Percentiles rank a stretch among this genome's conserved stretches.
Conservation (phyloP, 1,140 invertebrate genomes). For the Drosophila hydei region DNA sequence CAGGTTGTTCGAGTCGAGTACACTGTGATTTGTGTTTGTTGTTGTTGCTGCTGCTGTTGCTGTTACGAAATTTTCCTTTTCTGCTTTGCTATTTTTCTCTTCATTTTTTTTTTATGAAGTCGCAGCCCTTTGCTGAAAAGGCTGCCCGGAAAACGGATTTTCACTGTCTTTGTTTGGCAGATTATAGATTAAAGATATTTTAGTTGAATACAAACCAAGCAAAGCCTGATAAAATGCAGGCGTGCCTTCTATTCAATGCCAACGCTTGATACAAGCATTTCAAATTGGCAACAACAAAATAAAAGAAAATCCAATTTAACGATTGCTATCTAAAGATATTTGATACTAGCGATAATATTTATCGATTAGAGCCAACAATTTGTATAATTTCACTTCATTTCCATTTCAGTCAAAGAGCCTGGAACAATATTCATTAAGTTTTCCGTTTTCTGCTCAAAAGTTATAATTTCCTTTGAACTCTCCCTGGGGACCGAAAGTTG, state of each 20-base stretch:
- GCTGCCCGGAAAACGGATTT: constrained; percentile 12
- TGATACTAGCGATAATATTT: neutral
- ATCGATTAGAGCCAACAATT: neutral
- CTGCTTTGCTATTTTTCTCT: constrained; percentile 2
- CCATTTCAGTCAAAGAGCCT: neutral
- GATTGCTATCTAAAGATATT: neutral
- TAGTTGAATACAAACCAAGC: constrained; percentile 1
- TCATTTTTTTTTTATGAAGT: constrained; percentile 32
- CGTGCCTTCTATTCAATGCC: neutral
- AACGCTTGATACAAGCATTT: neutral
- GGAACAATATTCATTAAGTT: neutral
- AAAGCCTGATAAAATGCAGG: neutral
- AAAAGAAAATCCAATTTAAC: neutral
- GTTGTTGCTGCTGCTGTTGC: constrained; percentile 22
- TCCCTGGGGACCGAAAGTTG: too few relatives aligned
- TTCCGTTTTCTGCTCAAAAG: too few relatives aligned
- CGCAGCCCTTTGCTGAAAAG: constrained; percentile 13
- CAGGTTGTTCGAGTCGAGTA: constrained; percentile 42
- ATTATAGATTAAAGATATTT: constrained; percentile 17
- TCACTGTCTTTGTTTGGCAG: constrained; percentile 5
- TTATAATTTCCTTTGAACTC: too few relatives aligned
- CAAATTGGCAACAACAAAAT: neutral
- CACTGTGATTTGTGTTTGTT: constrained; percentile 64
- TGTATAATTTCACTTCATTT: neutral
- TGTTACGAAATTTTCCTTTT: constrained; percentile 23